phyloP scores from a whole-genome alignment of 2,113 vertebrate genomes.

The Probosciger aterrimus region DNA sequence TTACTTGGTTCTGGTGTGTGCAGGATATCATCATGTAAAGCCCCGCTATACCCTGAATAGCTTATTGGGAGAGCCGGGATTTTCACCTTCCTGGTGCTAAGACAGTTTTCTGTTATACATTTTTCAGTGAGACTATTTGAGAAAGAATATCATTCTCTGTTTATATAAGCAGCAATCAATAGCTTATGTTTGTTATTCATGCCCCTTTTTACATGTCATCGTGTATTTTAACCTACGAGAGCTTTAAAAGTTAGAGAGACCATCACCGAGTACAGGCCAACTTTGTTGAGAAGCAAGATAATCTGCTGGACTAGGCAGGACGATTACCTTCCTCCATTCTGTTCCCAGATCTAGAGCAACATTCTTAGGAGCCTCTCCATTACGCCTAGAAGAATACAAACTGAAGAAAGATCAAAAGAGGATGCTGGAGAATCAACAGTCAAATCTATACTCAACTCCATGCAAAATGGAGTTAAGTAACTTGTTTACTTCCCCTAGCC shows the following conservation, averaged over 20 bases:
- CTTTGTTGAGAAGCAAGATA: rapidly evolving
- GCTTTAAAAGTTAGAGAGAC: neutral
- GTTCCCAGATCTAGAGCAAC: neutral
- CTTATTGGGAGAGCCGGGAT: neutral
- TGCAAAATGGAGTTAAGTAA: neutral
- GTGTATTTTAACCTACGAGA: neutral
- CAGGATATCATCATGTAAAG: neutral
- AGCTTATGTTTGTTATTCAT: neutral
- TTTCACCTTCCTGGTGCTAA: neutral
- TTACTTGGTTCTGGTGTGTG: neutral
- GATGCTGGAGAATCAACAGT: neutral
- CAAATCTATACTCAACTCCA: neutral
- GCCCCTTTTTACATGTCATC: neutral
- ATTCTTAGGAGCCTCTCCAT: neutral
- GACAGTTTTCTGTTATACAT: neutral
- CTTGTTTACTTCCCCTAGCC: neutral
- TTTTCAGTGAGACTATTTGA: neutral
- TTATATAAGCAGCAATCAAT: neutral
- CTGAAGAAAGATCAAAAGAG: neutral
- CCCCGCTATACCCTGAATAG: neutral
- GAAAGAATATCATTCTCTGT: neutral
- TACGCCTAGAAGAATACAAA: neutral
- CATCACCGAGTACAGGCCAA: neutral
- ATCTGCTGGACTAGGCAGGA: neutral
- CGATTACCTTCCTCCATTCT: neutral